Evolutionary conservation across 1,140 invertebrate species (phyloP).

Genomic region (Hycleus cichorii): DNA sequence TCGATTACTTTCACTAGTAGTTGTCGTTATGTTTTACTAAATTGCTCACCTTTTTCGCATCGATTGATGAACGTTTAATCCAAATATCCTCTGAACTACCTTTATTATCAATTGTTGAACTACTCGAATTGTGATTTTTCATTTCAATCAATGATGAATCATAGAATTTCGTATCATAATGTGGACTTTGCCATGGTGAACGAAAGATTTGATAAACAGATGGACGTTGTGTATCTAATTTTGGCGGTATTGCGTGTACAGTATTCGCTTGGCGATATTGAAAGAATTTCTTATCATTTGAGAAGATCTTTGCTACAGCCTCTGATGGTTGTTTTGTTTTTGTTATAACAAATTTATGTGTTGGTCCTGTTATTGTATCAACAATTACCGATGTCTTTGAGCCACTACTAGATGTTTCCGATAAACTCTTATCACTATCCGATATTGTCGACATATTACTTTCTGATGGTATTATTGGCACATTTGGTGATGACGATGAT

Average conservation of each 20-base stretch:
- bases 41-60: slow-evolving; percentile 37
- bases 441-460: slow-evolving; percentile 35
- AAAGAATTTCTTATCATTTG: slow-evolving; percentile 19
- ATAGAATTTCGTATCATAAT: slow-evolving; percentile 71
- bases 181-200: slow-evolving; percentile 52
- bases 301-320: slow-evolving; percentile 33
- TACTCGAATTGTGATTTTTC: slow-evolving; percentile 61
- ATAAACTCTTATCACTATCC: slow-evolving; percentile 36
- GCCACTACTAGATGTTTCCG: slow-evolving; percentile 34
- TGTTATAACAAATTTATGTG: slow-evolving; percentile 40
- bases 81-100: slow-evolving; percentile 57
- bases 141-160: slow-evolving; percentile 74
- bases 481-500: background rate
- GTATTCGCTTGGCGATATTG: slow-evolving; percentile 50
- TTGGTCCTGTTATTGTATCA: slow-evolving; percentile 37
- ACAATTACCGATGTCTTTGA: slow-evolving; percentile 36
- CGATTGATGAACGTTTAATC: slow-evolving; percentile 53
- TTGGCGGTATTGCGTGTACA: slow-evolving; percentile 52
- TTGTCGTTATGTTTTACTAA: too few species aligned
- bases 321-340: slow-evolving; percentile 37
- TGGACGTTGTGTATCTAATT: slow-evolving; percentile 47
- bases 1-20: too few species aligned
- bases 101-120: slow-evolving; percentile 51
- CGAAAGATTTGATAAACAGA: slow-evolving; percentile 46
- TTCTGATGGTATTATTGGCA: slow-evolving; percentile 11